Evolutionary conservation across 2,797 vertebrate species (phyloP), one percentile per base, ranked within the genome.

Genomic region (Hippoglossus hippoglossus): DNA sequence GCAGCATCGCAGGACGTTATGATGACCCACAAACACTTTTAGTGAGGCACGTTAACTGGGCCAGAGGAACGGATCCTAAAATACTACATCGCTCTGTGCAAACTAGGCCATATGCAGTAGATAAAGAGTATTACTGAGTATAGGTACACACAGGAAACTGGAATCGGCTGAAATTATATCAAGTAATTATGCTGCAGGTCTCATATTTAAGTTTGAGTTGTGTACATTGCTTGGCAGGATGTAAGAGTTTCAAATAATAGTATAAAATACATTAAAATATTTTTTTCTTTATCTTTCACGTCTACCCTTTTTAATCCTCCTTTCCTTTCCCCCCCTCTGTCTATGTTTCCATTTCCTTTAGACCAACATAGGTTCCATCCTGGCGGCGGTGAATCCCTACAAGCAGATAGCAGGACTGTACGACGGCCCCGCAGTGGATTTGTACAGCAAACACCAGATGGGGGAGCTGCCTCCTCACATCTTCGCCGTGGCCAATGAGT

Each of bases 391-490:
- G 59, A 98, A 98, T 76, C 97, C 96, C 49, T 98, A 98, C 73
- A 97, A 96, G 80, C 90, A 90, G 87, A 96, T 98, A 39, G 19
- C 86, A 1, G 95, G 95, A 50, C 90, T 98, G 78, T 98, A 98
- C n/a, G 93, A 94, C 56, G 52, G 67, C 10, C 77, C 92, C 3
- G 91, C 96, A 0, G 95, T 98, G 3, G 93, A 95, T 5, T 79
- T 95, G 47, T 97, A 98, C 93, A 96, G 96, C 84, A 92, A 87
- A 54, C 96, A 97, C 91, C 95, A 95, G 75, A 94, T 97, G 93
- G 97, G 96, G 58, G 96, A 97, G 91, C 95, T 97, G 81, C 96
- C 96, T 11, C 97, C 97, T 57, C 96, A 97, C 49, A 97, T 98
- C 77, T 97, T 96, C 18, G 96, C 96, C 13, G 95, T 96, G 1